These are phyloP conservation scores for Episyrphus balteatus DNA, from an alignment of 1,140 invertebrate species.

Conservation along the genomic window DNA sequence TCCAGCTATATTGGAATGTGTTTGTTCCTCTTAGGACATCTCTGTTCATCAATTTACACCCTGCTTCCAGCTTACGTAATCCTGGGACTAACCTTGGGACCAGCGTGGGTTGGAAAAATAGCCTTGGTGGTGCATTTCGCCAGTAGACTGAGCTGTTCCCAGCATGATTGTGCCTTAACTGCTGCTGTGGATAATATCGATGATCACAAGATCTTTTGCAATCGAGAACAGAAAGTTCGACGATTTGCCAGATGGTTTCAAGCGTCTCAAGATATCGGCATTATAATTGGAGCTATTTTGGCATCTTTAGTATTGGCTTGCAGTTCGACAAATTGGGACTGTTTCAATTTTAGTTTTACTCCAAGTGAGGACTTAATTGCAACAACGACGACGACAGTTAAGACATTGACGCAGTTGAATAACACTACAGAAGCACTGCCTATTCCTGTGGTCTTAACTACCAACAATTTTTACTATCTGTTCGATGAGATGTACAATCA, in stretches of 20 bases:
- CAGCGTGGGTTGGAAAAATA: conserved; percentile 42
- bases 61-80: conserved; percentile 47
- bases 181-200: conserved; percentile 35
- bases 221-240: conserved; percentile 34
- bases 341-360: conserved; percentile 9
- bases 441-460: background rate
- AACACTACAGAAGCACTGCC: background rate
- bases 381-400: background rate
- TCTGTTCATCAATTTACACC: conserved; percentile 50
- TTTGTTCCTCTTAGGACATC: conserved; percentile 45
- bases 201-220: conserved; percentile 36
- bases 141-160: conserved; percentile 44
- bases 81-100: conserved; percentile 44
- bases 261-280: conserved; percentile 42
- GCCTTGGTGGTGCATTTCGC: conserved; percentile 48
- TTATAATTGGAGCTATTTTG: conserved; percentile 41
- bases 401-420: background rate
- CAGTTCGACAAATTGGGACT: conserved; percentile 28
- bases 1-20: conserved; percentile 40
- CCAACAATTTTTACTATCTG: background rate
- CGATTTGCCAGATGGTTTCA: conserved; percentile 35
- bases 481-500: conserved; percentile 37
- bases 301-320: conserved; percentile 40
- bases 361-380: background rate
- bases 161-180: conserved; percentile 18